phyloP scores from a whole-genome alignment of 1,140 invertebrate species.

The Drosophila tristis region DNA sequence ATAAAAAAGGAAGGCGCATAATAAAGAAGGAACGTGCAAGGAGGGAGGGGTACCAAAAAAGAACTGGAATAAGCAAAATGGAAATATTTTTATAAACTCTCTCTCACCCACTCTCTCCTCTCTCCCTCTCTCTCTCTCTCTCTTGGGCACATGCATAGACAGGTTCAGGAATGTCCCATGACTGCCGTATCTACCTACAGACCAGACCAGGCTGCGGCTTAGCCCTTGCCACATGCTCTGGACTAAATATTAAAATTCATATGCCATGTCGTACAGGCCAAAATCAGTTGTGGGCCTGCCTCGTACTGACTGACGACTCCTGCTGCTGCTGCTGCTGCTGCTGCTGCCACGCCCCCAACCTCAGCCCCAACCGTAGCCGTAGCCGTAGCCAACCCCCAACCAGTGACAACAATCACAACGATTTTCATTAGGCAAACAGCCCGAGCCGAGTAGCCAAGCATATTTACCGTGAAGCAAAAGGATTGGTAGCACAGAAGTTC shows the following conservation, averaged over 20 bases:
- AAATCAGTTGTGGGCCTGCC: conserved; percentile 55
- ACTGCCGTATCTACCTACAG: conserved; percentile 29
- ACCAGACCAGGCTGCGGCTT: conserved; percentile 27
- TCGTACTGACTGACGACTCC: neutral
- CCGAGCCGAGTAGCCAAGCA: conserved; percentile 43
- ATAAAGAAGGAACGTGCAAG: conserved; percentile 41
- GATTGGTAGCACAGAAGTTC: conserved; percentile 20
- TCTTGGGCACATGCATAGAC: conserved; percentile 20
- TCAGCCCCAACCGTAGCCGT: neutral
- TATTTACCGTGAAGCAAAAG: conserved; percentile 57
- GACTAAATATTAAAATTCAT: conserved; percentile 81
- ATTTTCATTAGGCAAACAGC: conserved; percentile 77
- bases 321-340: neutral
- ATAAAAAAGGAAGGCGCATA: conserved; percentile 45
- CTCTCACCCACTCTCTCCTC: neutral
- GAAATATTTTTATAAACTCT: conserved; percentile 53
- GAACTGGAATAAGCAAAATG: conserved; percentile 27
- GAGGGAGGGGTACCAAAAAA: conserved; percentile 2
- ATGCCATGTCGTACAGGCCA: conserved; percentile 73
- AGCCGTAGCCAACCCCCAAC: neutral
- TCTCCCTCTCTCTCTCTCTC: neutral
- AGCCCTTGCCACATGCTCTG: conserved; percentile 29
- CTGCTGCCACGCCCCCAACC: neutral
- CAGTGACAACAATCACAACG: conserved; percentile 53
- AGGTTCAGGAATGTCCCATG: conserved; percentile 38